Evolutionary conservation across 2,888 invertebrate genomes (phyloP).

Genomic region (Epistrophe eligans): DNA sequence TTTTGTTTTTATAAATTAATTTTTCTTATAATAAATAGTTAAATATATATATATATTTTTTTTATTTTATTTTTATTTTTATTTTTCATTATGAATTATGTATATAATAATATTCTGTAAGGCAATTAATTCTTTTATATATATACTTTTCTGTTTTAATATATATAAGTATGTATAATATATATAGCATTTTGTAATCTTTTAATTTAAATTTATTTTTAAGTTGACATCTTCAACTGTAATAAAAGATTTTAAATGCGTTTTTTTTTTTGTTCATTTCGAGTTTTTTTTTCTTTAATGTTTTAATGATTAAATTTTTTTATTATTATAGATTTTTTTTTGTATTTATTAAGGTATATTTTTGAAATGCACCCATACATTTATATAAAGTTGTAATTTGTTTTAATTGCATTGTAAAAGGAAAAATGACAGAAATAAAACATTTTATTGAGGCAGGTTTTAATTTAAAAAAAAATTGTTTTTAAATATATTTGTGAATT

Average conservation of each 20-base stretch:
- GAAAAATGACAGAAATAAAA: slow-evolving; percentile 23
- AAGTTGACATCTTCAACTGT: slow-evolving; percentile 68
- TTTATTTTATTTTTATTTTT: slow-evolving; percentile 26
- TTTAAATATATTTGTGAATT: slow-evolving; percentile 1
- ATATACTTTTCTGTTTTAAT: slow-evolving; percentile 56
- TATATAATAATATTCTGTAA: slow-evolving; percentile 76
- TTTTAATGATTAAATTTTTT: slow-evolving; percentile 33
- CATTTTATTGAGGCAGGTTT: slow-evolving; percentile 61
- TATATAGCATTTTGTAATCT: slow-evolving; percentile 72
- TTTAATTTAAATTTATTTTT: slow-evolving; percentile 63
- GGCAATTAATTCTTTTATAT: slow-evolving; percentile 76
- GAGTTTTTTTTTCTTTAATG: slow-evolving; percentile 42
- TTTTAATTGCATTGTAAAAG: slow-evolving; percentile 17
- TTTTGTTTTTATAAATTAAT: slow-evolving; percentile 61
- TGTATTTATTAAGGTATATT: slow-evolving; percentile 62
- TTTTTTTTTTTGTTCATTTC: slow-evolving; percentile 55
- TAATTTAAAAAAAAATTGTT: not conserved
- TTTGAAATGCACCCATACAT: slow-evolving; percentile 75
- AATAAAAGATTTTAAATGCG: slow-evolving; percentile 69
- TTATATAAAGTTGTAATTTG: slow-evolving; percentile 57
- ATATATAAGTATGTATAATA: slow-evolving; percentile 76
- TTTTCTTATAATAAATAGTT: slow-evolving; percentile 74
- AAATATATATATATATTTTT: slow-evolving; percentile 70
- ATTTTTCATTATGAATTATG: slow-evolving; percentile 71
- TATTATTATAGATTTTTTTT: not conserved